Percentiles rank a stretch among this genome's conserved stretches.
These are phyloP conservation scores for Tychaedon coryphoeus DNA, from an alignment of 2,113 vertebrate genomes.

Conservation along the genomic window DNA sequence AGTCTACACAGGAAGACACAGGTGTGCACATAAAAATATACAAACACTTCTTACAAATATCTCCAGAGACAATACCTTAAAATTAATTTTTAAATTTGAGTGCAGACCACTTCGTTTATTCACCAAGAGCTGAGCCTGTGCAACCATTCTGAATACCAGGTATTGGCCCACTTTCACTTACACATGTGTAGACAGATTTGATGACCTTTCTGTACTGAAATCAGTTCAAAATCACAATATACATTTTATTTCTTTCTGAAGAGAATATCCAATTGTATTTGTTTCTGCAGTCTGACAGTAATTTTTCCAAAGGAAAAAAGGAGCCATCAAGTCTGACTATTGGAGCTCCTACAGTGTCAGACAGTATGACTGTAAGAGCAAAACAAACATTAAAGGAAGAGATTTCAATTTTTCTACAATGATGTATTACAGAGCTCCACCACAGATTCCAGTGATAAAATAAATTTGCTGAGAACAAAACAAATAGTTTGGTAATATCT, in stretches of 20 bases:
- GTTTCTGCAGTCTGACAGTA: neutral
- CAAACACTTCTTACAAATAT: neutral
- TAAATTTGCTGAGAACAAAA: neutral
- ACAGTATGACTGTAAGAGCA: neutral
- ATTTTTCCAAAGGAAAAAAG: neutral
- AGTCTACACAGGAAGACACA: neutral
- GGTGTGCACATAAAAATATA: neutral
- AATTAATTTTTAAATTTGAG: neutral
- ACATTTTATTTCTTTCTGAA: neutral
- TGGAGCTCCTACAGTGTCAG: neutral
- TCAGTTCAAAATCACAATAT: neutral
- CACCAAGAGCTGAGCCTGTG: neutral
- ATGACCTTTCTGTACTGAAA: neutral
- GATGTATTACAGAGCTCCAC: neutral
- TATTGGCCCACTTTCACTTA: neutral
- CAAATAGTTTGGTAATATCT: neutral
- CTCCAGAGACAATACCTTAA: neutral
- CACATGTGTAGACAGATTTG: rapidly evolving
- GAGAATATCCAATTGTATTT: neutral
- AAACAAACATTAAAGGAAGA: neutral
- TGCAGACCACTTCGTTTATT: neutral
- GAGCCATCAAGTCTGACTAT: neutral
- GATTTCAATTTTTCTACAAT: neutral
- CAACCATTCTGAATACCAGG: neutral
- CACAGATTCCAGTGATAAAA: neutral